Conservation (phyloP, 2,888 invertebrate species). For the Cetonia aurata region DNA sequence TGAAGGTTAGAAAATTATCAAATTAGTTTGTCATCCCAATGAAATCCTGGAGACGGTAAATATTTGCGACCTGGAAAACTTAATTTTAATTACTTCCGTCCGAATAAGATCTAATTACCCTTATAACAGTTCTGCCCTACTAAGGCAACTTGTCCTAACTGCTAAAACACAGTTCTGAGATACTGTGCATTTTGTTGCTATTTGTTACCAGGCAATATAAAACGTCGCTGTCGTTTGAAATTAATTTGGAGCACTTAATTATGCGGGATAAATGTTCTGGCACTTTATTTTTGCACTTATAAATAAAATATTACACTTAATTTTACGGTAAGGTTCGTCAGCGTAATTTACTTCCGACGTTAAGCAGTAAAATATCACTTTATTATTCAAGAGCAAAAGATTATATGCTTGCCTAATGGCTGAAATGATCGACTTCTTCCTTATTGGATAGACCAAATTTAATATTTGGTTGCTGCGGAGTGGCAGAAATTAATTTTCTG, state of each 20-base stretch:
- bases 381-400: constrained; percentile 43
- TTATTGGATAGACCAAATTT: background rate
- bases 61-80: constrained; percentile 35
- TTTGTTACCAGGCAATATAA: constrained; percentile 47
- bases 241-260: constrained; percentile 48
- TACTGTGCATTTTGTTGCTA: no score
- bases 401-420: background rate
- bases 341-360: constrained; percentile 42
- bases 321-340: constrained; percentile 42
- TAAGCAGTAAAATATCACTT: constrained; percentile 44
- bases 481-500: no score
- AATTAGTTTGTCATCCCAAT: constrained; percentile 3
- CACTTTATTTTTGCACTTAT: constrained; percentile 45
- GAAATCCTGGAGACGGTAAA: constrained; percentile 29
- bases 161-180: no score
- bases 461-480: no score
- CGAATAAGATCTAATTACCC: constrained; percentile 43
- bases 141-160: no score
- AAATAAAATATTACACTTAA: constrained; percentile 48
- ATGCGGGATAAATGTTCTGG: constrained; percentile 44
- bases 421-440: constrained; percentile 29
- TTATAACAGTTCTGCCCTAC: constrained; percentile 46
- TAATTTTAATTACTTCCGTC: constrained; percentile 43
- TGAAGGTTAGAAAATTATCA: background rate
- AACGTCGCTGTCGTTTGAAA: constrained; percentile 45